phyloP scores from a whole-genome alignment of 2,888 invertebrate species.

The Ichneumon xanthorius region DNA sequence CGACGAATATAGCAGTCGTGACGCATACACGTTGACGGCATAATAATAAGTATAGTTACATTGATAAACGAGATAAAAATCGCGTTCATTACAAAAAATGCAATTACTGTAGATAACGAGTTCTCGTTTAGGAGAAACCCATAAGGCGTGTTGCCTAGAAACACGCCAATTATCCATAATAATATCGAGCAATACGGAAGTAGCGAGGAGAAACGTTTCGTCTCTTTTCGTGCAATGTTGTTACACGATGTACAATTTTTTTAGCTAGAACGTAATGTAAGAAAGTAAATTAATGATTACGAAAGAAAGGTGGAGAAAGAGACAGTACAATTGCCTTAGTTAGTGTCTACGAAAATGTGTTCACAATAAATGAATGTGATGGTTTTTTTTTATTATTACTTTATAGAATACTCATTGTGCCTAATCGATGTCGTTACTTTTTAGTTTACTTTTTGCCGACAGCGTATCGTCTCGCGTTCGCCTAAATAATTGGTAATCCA shows the following conservation, averaged over 20 bases:
- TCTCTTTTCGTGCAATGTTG: constrained; percentile 17
- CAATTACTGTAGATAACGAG: constrained; percentile 9
- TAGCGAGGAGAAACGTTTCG: background rate
- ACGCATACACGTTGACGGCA: background rate
- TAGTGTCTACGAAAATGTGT: constrained; percentile 64
- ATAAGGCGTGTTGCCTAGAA: constrained; percentile 18
- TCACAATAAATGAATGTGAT: constrained; percentile 66
- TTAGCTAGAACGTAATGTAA: constrained; percentile 2
- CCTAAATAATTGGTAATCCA: constrained; percentile 15
- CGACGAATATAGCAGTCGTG: constrained; percentile 4
- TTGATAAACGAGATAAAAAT: constrained; percentile 17
- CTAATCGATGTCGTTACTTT: constrained; percentile 33
- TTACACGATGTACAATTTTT: constrained; percentile 16
- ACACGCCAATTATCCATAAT: constrained; percentile 24
- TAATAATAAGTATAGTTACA: constrained; percentile 11
- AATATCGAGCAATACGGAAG: constrained; percentile 28
- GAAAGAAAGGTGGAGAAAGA: background rate
- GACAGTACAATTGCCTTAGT: constrained; percentile 62
- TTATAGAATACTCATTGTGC: constrained; percentile 59
- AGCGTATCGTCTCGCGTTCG: background rate
- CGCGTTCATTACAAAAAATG: constrained; percentile 27
- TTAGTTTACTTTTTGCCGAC: background rate
- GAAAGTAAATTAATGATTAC: constrained; percentile 32
- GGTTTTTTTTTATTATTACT: constrained; percentile 56
- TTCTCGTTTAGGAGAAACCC: background rate